Evolutionary conservation across 2,888 invertebrate genomes (phyloP), one percentile per base, ranked within the genome.

Genomic region (Steromphala cineraria): DNA sequence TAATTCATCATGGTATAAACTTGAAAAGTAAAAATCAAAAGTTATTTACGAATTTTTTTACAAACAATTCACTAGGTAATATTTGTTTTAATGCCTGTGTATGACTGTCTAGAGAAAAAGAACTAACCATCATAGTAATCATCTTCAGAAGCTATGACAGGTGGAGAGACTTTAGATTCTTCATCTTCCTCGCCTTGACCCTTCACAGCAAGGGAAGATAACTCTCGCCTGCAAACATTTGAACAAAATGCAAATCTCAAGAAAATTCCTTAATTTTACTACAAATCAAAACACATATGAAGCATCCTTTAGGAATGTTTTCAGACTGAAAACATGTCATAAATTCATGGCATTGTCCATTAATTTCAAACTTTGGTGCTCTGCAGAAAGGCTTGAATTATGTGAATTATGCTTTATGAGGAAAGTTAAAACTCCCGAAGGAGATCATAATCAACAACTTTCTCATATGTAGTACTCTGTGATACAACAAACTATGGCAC

Each of bases 61-160:
- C 10, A 10, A 46, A 46, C 46, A 46, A 46, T 8, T 46, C 46
- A 46, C 13, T 10, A 46, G 46, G 10, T 13, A 5, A 46, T 5
- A 3, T 8, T 36, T 36, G 8, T 46, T 46, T 46, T 36, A 36
- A 36, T 7, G 13, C n/a, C n/a, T n/a, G n/a, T 46, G 4, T 1
- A 46, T 10, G 46, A 4, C 13, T 40, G 46, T 46, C 5, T n/a
- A 46, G 40, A 81, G 40, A 31, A 31, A 79, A 24, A 71, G 62
- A 71, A 55, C 28, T 82, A 83, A 92, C 91, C 91, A 88, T 92
- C 92, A 87, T 87, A 90, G 71, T 87, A 89, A 84, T 91, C 91
- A 86, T 91, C 88, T 80, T 89, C 83, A n/a, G 90, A 84, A 5
- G 90, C 85, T n/a, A 90, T 89, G 24, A 89, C 83, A 74, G 83